Evolutionary conservation across 2,888 invertebrate genomes (phyloP).

Genomic region (Embidobia sp.): DNA sequence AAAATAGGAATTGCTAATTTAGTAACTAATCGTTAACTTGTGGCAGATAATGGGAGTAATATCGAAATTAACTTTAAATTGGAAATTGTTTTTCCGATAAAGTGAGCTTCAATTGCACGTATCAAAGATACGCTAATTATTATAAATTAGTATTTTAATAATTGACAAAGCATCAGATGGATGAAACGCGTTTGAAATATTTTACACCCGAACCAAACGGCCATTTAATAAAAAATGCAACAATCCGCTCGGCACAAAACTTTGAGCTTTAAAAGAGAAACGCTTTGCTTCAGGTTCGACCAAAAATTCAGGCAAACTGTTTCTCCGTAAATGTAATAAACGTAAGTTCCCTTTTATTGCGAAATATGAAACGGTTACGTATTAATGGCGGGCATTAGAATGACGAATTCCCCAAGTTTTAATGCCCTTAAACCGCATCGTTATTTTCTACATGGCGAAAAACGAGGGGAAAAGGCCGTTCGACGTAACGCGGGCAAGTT

Average conservation of each 20-base stretch:
- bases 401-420: slow-evolving; percentile 52
- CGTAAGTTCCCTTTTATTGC: slow-evolving; percentile 34
- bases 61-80: too few relatives aligned
- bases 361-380: slow-evolving; percentile 43
- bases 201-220: neutral
- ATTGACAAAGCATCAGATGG: too few relatives aligned
- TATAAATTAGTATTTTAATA: too few relatives aligned
- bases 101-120: too few relatives aligned
- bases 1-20: neutral
- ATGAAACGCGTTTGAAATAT: too few relatives aligned
- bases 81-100: too few relatives aligned
- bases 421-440: slow-evolving; percentile 17
- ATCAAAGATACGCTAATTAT: too few relatives aligned
- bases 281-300: neutral
- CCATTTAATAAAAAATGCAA: slow-evolving; percentile 21
- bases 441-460: neutral
- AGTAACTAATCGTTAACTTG: neutral
- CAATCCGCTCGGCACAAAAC: slow-evolving; percentile 12
- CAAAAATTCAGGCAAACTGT: slow-evolving; percentile 49
- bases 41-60: too few relatives aligned
- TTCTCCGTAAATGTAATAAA: slow-evolving; percentile 38
- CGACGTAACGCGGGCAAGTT: slow-evolving; percentile 7
- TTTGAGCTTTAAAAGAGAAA: slow-evolving; percentile 4
- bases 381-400: slow-evolving; percentile 51
- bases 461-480: neutral